Base-by-base conservation (phyloP, 2,888 invertebrate species). In the Drosophila borealis region DNA sequence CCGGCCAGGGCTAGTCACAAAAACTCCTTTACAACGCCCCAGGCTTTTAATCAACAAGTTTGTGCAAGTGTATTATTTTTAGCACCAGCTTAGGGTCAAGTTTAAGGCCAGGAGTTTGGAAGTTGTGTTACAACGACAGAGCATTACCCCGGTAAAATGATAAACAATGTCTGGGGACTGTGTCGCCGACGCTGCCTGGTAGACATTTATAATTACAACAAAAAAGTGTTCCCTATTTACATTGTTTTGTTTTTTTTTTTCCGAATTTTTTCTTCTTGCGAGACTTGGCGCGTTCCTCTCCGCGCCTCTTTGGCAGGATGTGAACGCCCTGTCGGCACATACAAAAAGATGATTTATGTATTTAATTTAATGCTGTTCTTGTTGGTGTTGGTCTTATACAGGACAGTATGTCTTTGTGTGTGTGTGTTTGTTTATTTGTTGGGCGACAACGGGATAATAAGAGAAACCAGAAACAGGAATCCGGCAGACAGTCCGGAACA, bases 401-500 rank as follows among this genome's bases (percentile, higher is more conserved):
- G 54, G 54, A 44, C 42, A 21, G 42, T 21, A 21, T 44, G 13
- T 17, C 4, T 51, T 36, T 56, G 51, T 59, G 45, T 13, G 53
- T 49, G 85, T 70, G 70, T 75, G 53, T 81, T 80, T 86, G 82
- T 89, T 88, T 81, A 84, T 88, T 88, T 88, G 84, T 88, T 89
- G 81, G 85, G 74, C 84, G 84, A 87, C 88, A 84, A 83, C 79
- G 77, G 84, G 84, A 85, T 83, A 88, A 85, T 83, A 79, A 83
- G 76, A 67, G 70, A 67, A 68, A 78, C 77, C 79, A 77, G 75
- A 78, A 72, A 66, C 73, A 44, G 56, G 57, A 69, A 50, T 78
- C 67, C 74, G 51, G 49, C 66, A 68, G 84, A 87, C 70, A 80
- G 45, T 60, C 44, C 53, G 39, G 45, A 42, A 60, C 54, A 36